These are phyloP conservation scores for Thamnaconus septentrionalis DNA, from an alignment of 2,113 vertebrate genomes.

Conservation along the genomic window DNA sequence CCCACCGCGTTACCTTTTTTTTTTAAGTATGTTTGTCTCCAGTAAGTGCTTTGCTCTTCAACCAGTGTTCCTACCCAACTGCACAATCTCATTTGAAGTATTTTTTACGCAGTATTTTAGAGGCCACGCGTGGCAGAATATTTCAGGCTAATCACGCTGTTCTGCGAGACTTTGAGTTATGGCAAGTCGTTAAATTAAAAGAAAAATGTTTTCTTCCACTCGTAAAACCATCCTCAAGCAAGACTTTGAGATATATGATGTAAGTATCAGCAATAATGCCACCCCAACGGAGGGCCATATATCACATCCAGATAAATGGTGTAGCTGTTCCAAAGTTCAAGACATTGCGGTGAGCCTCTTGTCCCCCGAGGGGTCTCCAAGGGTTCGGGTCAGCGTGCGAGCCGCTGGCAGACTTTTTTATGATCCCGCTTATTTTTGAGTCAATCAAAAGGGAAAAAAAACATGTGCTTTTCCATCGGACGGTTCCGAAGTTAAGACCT, in stretches of 20 bases:
- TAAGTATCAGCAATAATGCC: constrained; percentile 38
- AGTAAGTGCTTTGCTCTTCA: no score
- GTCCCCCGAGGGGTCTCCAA: constrained; percentile 14
- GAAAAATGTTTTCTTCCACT: no score
- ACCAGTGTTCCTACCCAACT: no score
- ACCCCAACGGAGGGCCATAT: constrained; percentile 52
- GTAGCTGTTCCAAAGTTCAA: constrained; percentile 26
- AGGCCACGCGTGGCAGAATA: no score
- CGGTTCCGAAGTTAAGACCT: no score
- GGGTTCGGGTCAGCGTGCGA: constrained; percentile 9
- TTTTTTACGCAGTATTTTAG: no score
- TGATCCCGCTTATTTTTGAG: constrained; percentile 34
- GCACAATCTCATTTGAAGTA: no score
- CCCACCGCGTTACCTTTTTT: not conserved
- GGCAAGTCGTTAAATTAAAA: no score
- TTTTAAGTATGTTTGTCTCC: no score
- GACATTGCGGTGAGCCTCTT: constrained; percentile 6
- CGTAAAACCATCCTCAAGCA: no score
- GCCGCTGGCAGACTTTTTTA: constrained; percentile 27
- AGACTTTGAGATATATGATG: constrained; percentile 15
- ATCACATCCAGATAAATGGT: constrained; percentile 52
- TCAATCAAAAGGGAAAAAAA: constrained; percentile 51
- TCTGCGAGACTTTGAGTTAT: no score
- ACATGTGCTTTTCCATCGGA: constrained; percentile 5
- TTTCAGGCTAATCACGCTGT: no score